These are phyloP conservation scores for Sphecodes monilicornis DNA, from an alignment of 2,888 invertebrate species.

Conservation along the genomic window DNA sequence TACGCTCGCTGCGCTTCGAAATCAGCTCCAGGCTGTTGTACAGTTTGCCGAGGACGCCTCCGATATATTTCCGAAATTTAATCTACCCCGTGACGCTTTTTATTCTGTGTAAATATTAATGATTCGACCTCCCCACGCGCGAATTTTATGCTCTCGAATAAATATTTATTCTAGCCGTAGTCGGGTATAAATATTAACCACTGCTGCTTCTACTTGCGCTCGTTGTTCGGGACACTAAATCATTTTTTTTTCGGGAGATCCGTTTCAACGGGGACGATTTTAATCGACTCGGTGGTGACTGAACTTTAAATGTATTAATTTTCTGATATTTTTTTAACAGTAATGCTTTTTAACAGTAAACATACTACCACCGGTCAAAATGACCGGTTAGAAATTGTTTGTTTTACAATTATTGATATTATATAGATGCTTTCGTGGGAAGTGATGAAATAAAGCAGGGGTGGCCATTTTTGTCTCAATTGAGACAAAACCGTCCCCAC, in stretches of 20 bases:
- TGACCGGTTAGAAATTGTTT: no score
- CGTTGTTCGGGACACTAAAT: background rate
- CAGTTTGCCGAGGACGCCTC: background rate
- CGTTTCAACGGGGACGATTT: background rate
- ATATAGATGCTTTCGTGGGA: no score
- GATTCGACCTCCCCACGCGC: background rate
- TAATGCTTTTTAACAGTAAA: no score
- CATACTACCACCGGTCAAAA: no score
- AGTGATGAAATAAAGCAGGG: no score
- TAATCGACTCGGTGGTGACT: background rate
- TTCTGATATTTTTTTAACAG: background rate
- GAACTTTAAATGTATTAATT: background rate
- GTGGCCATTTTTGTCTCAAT: no score
- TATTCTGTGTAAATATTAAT: conserved; percentile 4
- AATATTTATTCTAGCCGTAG: background rate
- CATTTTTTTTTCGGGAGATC: background rate
- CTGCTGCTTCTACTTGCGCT: background rate
- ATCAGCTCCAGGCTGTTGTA: background rate
- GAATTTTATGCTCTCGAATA: background rate
- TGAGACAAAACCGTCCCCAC: no score
- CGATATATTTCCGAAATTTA: background rate
- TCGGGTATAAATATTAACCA: background rate
- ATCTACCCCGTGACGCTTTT: background rate
- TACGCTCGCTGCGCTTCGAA: background rate
- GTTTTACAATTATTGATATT: no score